phyloP scores from a whole-genome alignment of 2,888 invertebrate genomes.

The Ferrisia virgata region DNA sequence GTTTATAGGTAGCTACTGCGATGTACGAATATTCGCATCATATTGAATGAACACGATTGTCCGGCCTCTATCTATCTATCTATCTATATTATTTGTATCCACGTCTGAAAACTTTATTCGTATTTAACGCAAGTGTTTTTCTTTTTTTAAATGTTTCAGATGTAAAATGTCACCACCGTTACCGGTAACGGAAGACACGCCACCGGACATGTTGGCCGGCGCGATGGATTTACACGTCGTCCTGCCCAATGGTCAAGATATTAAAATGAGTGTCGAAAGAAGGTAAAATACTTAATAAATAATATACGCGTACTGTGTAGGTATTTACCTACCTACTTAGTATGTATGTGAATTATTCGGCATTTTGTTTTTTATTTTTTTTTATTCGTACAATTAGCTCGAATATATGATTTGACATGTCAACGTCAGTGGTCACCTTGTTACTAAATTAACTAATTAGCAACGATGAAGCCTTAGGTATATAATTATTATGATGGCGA shows the following conservation, averaged over 20 bases:
- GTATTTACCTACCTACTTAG: background rate
- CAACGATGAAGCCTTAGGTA: too few relatives aligned
- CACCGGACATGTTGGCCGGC: slow-evolving; percentile 67
- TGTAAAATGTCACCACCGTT: slow-evolving; percentile 51
- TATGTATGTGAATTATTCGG: background rate
- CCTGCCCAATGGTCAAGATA: slow-evolving; percentile 58
- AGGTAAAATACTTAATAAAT: slow-evolving; percentile 53
- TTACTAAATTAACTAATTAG: background rate
- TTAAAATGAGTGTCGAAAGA: slow-evolving; percentile 60
- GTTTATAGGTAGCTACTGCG: too few relatives aligned
- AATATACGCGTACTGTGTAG: background rate
- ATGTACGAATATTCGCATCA: too few relatives aligned
- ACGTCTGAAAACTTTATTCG: background rate
- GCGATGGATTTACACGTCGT: slow-evolving; percentile 67
- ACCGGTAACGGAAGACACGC: slow-evolving; percentile 65
- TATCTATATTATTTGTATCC: background rate
- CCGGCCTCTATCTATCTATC: too few relatives aligned
- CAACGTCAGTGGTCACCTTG: background rate
- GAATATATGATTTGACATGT: background rate
- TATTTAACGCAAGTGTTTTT: background rate
- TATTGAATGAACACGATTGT: too few relatives aligned
- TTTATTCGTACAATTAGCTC: background rate
- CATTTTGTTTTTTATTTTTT: background rate
- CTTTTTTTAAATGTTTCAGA: slow-evolving; percentile 34
- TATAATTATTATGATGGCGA: too few relatives aligned